Conservation (phyloP, 2,113 vertebrate genomes). For the Bos taurus region DNA sequence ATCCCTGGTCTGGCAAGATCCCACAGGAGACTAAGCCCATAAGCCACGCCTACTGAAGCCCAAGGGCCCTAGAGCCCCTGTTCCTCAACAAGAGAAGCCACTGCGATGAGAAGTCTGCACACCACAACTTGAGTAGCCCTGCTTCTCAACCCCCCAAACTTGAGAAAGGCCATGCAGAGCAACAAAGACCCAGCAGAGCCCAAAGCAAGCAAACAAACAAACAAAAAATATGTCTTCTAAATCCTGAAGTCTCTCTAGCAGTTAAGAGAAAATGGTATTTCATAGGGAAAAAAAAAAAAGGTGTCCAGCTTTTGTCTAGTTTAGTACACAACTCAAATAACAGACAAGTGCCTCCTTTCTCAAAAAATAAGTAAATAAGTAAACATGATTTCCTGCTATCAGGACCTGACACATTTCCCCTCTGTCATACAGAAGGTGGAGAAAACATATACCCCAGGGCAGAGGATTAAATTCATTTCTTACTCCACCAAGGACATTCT, state of each 20-base stretch:
- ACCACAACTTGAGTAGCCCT: rapidly evolving
- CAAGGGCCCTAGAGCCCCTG: background rate
- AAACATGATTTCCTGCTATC: background rate
- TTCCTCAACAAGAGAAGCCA: background rate
- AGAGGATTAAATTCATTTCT: background rate
- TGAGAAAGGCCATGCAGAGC: background rate
- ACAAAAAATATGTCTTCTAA: background rate
- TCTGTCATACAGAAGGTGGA: background rate
- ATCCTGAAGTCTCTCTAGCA: background rate
- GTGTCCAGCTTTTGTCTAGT: background rate
- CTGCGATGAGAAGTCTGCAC: background rate
- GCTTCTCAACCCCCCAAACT: background rate
- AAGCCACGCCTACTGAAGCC: background rate
- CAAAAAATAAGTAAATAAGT: background rate
- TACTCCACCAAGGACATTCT: background rate
- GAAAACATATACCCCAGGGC: rapidly evolving
- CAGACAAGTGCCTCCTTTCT: rapidly evolving
- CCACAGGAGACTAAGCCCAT: background rate
- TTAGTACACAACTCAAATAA: too few species aligned
- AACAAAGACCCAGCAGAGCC: background rate
- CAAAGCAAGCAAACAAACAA: background rate
- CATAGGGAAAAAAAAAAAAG: background rate
- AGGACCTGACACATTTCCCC: rapidly evolving
- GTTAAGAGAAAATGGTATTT: rapidly evolving
- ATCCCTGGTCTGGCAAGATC: background rate